phyloP scores from a whole-genome alignment of 2,113 vertebrate genomes.

The Scopus umbretta region DNA sequence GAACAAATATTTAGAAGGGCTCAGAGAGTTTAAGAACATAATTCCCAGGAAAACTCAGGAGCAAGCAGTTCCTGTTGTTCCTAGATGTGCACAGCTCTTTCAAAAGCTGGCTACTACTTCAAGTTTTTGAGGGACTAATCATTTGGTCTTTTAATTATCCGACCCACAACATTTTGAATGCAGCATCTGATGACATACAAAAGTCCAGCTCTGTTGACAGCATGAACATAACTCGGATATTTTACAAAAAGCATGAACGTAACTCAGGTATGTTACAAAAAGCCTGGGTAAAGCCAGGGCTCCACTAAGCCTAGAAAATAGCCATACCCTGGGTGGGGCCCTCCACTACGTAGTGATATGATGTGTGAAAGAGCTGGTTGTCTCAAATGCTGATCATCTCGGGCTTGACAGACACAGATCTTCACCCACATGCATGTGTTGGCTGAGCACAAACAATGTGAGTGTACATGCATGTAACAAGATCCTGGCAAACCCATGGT shows the following conservation, averaged over 20 bases:
- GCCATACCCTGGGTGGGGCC: neutral
- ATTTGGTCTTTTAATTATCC: neutral
- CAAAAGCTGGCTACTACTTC: neutral
- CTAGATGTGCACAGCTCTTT: neutral
- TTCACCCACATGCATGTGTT: neutral
- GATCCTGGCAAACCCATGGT: neutral
- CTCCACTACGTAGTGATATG: neutral
- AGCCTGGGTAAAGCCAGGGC: neutral
- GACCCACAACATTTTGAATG: neutral
- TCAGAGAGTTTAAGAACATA: neutral
- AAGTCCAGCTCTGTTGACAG: neutral
- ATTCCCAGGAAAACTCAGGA: neutral
- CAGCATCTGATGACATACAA: neutral
- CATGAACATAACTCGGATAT: neutral
- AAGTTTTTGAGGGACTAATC: neutral
- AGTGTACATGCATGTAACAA: accelerated
- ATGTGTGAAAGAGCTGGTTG: neutral
- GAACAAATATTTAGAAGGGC: neutral
- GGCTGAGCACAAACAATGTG: neutral
- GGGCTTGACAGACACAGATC: neutral
- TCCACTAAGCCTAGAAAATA: neutral
- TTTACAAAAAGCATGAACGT: neutral
- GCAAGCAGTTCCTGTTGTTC: neutral
- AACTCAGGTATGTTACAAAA: neutral
- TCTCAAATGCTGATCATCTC: neutral